Conservation (phyloP, 64 coral and sea anemone species). For the Porites lutea region DNA sequence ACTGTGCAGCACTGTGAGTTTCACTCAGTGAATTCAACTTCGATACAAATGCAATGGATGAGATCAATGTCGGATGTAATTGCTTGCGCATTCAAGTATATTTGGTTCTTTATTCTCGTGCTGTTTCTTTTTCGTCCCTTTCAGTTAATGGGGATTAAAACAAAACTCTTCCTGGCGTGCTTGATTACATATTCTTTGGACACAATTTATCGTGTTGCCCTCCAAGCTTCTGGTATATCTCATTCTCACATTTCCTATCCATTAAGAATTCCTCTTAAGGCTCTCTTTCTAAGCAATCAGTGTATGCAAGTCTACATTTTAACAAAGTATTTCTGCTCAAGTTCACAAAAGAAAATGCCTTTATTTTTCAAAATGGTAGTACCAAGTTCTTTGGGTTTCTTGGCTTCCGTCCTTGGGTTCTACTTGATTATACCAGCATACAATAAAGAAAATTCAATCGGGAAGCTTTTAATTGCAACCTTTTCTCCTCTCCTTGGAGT, state of each 20-base stretch:
- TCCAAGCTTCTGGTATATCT: not conserved
- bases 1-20: not conserved
- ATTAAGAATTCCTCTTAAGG: not conserved
- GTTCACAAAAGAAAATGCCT: not conserved
- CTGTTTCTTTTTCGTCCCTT: not conserved
- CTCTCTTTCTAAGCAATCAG: not conserved
- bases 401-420: not conserved
- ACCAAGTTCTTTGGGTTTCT: not conserved
- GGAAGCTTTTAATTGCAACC: not conserved
- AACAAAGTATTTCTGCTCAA: not conserved
- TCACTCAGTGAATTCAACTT: not conserved
- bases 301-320: not conserved
- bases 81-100: not conserved
- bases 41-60: not conserved
- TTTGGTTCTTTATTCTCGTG: not conserved
- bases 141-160: conserved; percentile 2
- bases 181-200: not conserved
- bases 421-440: not conserved
- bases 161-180: not conserved
- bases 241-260: not conserved
- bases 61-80: not conserved
- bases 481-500: conserved; percentile 12
- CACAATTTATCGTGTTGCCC: not conserved
- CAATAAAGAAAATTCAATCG: not conserved
- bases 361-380: not conserved